Evolutionary conservation across 2,888 invertebrate species (phyloP).

Genomic region (Lycocerus yunnanus): DNA sequence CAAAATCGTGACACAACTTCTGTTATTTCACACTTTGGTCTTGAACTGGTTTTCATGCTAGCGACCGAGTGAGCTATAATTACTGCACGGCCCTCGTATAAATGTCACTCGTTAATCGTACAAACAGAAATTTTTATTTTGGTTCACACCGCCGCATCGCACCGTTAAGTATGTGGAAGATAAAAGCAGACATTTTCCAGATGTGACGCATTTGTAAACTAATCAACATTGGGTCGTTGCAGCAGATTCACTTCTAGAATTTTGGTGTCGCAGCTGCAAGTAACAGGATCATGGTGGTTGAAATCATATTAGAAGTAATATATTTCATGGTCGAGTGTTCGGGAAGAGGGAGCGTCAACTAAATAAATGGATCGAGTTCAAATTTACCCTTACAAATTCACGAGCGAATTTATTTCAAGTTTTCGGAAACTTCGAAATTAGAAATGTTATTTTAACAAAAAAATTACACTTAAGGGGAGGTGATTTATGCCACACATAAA

Average conservation of each 20-base stretch:
- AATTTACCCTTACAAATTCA: background rate
- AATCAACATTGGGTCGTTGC: slow-evolving; percentile 12
- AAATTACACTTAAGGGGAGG: background rate
- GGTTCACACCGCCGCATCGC: background rate
- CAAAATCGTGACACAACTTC: background rate
- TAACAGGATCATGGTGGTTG: slow-evolving; percentile 4
- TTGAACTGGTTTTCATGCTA: background rate
- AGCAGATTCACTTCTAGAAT: background rate
- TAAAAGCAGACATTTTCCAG: slow-evolving; percentile 8
- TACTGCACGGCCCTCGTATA: background rate
- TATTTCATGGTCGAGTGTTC: slow-evolving; percentile 10
- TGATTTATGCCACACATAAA: background rate
- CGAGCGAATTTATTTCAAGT: background rate
- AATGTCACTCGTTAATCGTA: background rate
- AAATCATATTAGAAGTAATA: slow-evolving; percentile 14
- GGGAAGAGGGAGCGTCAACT: background rate
- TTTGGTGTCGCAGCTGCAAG: background rate
- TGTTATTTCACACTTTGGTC: background rate
- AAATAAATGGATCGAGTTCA: slow-evolving; percentile 9
- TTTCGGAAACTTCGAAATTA: background rate
- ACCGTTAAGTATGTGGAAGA: background rate
- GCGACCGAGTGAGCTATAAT: background rate
- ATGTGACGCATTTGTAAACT: slow-evolving; percentile 19
- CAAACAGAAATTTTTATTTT: background rate
- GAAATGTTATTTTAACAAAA: background rate